These are phyloP conservation scores for Pachyseris speciosa DNA, from an alignment of 64 coral and sea anemone genomes.

Conservation along the genomic window DNA sequence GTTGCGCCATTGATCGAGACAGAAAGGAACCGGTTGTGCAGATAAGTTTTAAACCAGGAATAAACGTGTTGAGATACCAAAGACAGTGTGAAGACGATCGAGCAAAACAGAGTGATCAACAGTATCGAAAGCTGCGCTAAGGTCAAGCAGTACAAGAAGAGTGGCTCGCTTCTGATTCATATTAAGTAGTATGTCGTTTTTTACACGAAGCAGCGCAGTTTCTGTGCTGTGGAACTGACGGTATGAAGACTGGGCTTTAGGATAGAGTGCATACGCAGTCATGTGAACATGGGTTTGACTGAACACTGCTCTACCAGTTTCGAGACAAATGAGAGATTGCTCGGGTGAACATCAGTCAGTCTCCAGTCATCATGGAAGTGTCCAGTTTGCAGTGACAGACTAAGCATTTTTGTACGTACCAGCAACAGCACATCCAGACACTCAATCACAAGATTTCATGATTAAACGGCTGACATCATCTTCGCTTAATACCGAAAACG, in stretches of 20 bases:
- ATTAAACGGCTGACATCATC: slow-evolving; percentile 34
- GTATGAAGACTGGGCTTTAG: no score
- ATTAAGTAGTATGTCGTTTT: slow-evolving; percentile 34
- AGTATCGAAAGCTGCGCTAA: no score
- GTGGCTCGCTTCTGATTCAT: slow-evolving; percentile 22
- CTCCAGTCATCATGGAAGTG: slow-evolving; percentile 14
- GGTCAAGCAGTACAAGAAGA: slow-evolving; percentile 16
- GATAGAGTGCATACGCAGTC: background rate
- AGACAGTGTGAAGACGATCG: background rate
- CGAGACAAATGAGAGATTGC: slow-evolving; percentile 31
- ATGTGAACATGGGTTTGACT: slow-evolving; percentile 43
- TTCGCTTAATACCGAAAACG: background rate
- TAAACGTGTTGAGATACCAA: background rate
- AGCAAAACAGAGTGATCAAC: no score
- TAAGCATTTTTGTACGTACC: slow-evolving; percentile 42
- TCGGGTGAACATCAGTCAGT: no score
- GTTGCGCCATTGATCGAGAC: background rate
- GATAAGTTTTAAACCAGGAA: background rate
- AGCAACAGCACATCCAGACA: slow-evolving; percentile 49
- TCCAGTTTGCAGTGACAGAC: background rate
- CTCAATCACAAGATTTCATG: slow-evolving; percentile 20
- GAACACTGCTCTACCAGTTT: slow-evolving; percentile 50
- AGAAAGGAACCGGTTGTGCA: background rate
- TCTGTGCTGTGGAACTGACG: slow-evolving; percentile 46
- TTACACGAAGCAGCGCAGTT: slow-evolving; percentile 22